Base-by-base conservation (phyloP, 2,888 invertebrate species). In the Eudemis profundana region DNA sequence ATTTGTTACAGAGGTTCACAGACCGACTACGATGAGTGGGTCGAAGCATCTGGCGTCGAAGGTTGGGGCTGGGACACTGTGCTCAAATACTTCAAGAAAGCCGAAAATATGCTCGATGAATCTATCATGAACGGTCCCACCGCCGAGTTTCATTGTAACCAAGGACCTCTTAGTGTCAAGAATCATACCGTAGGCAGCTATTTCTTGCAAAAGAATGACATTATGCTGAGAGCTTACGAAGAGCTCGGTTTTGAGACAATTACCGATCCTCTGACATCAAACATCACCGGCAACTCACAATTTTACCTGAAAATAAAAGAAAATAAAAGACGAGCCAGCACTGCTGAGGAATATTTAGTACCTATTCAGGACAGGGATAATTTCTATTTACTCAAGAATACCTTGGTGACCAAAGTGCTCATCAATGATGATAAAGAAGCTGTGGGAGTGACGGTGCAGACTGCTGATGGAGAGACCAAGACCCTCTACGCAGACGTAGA, bases 1-100 rank as follows among this genome's bases (percentile, higher is more conserved):
- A 1, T 19, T 15, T 14, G 5, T 59, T 47, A 93, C 0, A 84
- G 93, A 60, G 95, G 95, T 0, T 93, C 94, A 75, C 86, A 91
- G 8, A 77, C 77, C 4, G 95, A 95, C 76, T 95, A 93, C 74
- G 95, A 96, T 76, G 79, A 89, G 0, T 96, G 96, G 96, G 94
- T 93, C 0, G 86, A 82, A 59, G 65, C 62, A 4, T 21, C 21
- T 8, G 95, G 94, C 0, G 94, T 94, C 75, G 74, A 83, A 0
- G 68, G 68, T 4, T 74, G 74, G 74, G 14, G 66, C 27, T 75
- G 71, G 71, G 67, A 72, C n/a, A 70, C 69, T 2, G 72, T 71
- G 15, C 62, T 68, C 0, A 68, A 71, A 12, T 75, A 75, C 33
- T 75, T 74, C 8, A 59, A 47, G 36, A 59, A 59, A 33, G 59